Evolutionary conservation across 2,888 invertebrate genomes (phyloP).

Genomic region (Diarsia rubi): DNA sequence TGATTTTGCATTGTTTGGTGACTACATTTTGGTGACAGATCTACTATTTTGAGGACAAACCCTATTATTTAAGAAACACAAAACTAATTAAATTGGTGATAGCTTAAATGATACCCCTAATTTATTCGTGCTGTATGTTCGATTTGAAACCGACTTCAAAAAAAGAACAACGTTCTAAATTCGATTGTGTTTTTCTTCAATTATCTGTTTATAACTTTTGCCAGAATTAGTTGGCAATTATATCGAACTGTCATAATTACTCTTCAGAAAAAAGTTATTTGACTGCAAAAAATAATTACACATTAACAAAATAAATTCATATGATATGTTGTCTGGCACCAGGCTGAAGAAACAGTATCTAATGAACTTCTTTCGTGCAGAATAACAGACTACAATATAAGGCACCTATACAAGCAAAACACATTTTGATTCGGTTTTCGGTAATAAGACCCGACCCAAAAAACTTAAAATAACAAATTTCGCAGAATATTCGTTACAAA

Average conservation of each 20-base stretch:
- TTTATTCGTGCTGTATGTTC: background rate
- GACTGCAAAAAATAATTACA: background rate
- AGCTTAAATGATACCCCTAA: no score
- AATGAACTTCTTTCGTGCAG: background rate
- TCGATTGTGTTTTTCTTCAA: no score
- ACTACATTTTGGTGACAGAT: no score
- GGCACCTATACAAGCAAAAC: no score
- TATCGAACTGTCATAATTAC: background rate
- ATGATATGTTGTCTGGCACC: background rate
- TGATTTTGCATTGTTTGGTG: no score
- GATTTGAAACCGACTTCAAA: background rate
- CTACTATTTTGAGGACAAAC: no score
- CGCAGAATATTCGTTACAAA: background rate
- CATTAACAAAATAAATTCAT: background rate
- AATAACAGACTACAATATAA: background rate
- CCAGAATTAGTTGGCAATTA: background rate
- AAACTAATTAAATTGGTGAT: no score
- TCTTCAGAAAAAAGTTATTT: background rate
- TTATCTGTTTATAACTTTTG: background rate
- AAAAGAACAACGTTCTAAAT: no score
- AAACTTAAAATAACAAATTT: constrained; percentile 11
- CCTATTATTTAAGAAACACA: no score
- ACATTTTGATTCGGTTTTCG: background rate
- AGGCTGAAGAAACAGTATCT: background rate
- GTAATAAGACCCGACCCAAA: background rate